phyloP scores from a whole-genome alignment of 2,888 invertebrate genomes.

The Lumbricus terrestris region DNA sequence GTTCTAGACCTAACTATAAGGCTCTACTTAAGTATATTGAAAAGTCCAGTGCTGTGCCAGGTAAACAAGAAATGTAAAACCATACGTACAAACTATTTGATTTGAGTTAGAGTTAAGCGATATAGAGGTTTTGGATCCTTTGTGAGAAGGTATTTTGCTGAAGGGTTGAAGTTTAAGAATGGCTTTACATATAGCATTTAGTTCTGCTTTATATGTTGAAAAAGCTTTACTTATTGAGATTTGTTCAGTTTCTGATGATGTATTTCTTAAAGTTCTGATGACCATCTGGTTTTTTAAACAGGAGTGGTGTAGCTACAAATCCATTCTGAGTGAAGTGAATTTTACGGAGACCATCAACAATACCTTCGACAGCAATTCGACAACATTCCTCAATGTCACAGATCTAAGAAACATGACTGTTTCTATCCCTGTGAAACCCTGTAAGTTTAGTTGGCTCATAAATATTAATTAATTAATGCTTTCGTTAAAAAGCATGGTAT shows the following conservation, averaged over 20 bases:
- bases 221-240: not conserved
- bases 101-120: not conserved
- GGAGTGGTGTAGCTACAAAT: slow-evolving; percentile 3
- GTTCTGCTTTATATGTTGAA: not conserved
- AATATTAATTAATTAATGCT: too few relatives aligned
- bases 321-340: not conserved
- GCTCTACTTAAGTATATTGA: not conserved
- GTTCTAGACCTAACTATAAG: not conserved
- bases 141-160: not conserved
- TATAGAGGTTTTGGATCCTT: not conserved
- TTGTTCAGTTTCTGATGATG: not conserved
- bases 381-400: slow-evolving; percentile 9
- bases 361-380: not conserved
- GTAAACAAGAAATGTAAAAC: not conserved
- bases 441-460: not conserved
- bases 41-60: not conserved
- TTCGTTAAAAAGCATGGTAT: not conserved
- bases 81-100: not conserved
- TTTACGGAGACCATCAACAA: not conserved
- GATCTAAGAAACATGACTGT: not conserved
- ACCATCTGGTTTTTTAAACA: not conserved
- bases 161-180: not conserved
- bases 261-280: not conserved
- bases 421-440: not conserved
- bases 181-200: not conserved